phyloP scores from a whole-genome alignment of 2,888 invertebrate species.

The Stomorhina lunata region DNA sequence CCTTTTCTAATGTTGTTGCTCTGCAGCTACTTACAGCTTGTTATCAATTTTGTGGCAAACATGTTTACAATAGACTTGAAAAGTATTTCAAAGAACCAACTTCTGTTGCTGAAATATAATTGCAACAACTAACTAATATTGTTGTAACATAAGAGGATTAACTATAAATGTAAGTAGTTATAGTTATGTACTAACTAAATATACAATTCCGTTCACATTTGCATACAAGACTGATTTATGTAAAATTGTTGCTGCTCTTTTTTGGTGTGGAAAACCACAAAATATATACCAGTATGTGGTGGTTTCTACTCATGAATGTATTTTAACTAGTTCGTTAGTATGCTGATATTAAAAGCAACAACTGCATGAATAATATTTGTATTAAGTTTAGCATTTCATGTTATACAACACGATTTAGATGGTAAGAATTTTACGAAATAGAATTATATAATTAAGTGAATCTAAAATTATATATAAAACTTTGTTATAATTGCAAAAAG shows the following conservation, averaged over 20 bases:
- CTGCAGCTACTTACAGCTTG: background rate
- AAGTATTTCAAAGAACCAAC: background rate
- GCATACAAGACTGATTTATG: background rate
- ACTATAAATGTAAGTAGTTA: background rate
- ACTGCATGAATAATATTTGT: no score
- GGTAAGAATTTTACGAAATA: no score
- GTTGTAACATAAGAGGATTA: conserved; percentile 45
- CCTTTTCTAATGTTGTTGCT: background rate
- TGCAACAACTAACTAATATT: conserved; percentile 1
- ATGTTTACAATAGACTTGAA: background rate
- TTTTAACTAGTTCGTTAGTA: background rate
- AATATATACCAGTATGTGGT: background rate
- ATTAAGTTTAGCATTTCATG: no score
- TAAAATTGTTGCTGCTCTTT: background rate
- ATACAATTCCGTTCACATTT: conserved; percentile 16
- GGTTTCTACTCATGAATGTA: background rate
- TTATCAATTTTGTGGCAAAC: conserved; percentile 39
- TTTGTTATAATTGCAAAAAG: no score
- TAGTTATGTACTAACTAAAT: no score
- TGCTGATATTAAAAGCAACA: background rate
- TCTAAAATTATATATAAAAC: no score
- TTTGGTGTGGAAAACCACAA: background rate
- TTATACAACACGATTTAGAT: no score
- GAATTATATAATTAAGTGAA: no score
- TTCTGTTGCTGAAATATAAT: conserved; percentile 9